Evolutionary conservation across 1,140 invertebrate species (phyloP).

Genomic region (Anastrepha ludens): DNA sequence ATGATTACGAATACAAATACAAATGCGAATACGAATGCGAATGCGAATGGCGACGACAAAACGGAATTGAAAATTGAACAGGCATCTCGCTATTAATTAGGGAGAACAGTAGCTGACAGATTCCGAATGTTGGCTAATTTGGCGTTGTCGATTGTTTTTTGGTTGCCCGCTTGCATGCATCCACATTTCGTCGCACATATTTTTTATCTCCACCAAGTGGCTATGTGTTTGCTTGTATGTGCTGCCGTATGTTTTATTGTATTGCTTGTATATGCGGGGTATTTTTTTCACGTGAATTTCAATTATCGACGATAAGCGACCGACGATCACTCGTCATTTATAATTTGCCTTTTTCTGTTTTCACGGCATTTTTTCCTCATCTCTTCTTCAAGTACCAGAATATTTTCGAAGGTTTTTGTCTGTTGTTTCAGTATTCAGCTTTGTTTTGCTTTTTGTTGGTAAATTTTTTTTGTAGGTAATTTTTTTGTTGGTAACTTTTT

Average conservation of each 20-base stretch:
- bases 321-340: conserved; percentile 49
- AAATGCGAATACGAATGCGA: background rate
- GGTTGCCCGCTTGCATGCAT: background rate
- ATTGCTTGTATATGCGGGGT: background rate
- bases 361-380: conserved; percentile 37
- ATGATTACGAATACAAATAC: background rate
- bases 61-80: conserved; percentile 57
- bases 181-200: conserved; percentile 13
- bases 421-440: background rate
- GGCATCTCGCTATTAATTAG: conserved; percentile 74
- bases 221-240: background rate
- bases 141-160: conserved; percentile 56
- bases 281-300: conserved; percentile 35
- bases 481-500: background rate
- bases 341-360: conserved; percentile 52
- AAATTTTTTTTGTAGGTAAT: conserved; percentile 16
- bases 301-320: conserved; percentile 52
- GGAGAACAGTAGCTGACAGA: conserved; percentile 74
- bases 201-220: background rate
- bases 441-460: background rate
- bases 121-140: conserved; percentile 74
- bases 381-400: too few relatives aligned
- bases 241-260: conserved; percentile 29
- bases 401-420: background rate
- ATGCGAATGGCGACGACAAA: conserved; percentile 44